These are phyloP conservation scores for Lydus trimaculatus DNA, from an alignment of 2,888 invertebrate genomes.

Conservation along the genomic window DNA sequence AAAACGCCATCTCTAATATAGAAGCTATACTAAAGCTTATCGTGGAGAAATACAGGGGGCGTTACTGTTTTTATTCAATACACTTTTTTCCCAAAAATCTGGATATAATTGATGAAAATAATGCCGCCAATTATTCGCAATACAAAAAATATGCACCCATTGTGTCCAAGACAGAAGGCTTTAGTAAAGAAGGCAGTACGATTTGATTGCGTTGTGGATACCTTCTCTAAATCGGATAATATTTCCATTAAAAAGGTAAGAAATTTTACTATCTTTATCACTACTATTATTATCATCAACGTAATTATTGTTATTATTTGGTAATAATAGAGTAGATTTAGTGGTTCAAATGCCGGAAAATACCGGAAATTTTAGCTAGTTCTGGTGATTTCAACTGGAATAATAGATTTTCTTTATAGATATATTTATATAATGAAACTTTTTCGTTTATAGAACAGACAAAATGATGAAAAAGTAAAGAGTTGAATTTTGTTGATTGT, in stretches of 20 bases:
- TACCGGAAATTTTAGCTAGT: conserved; percentile 30
- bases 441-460: not conserved
- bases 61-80: conserved; percentile 11
- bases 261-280: not conserved
- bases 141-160: conserved; percentile 66
- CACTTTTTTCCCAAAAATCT: not conserved
- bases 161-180: conserved; percentile 66
- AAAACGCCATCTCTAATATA: conserved; percentile 23
- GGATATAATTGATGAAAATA: conserved; percentile 31
- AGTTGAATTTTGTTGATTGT: conserved; percentile 2
- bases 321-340: not conserved
- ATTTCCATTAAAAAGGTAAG: conserved; percentile 46
- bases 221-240: conserved; percentile 67
- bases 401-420: not conserved
- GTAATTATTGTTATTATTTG: not conserved
- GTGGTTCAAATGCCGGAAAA: not conserved
- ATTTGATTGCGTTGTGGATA: conserved; percentile 70
- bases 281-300: no score
- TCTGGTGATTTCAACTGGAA: conserved; percentile 15
- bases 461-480: not conserved
- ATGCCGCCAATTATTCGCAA: conserved; percentile 63
- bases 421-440: not conserved
- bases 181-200: conserved; percentile 67
- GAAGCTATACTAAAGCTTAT: conserved; percentile 1
- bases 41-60: conserved; percentile 14